Base-by-base conservation (phyloP, 2,888 invertebrate genomes). In the Euplexia lucipara region DNA sequence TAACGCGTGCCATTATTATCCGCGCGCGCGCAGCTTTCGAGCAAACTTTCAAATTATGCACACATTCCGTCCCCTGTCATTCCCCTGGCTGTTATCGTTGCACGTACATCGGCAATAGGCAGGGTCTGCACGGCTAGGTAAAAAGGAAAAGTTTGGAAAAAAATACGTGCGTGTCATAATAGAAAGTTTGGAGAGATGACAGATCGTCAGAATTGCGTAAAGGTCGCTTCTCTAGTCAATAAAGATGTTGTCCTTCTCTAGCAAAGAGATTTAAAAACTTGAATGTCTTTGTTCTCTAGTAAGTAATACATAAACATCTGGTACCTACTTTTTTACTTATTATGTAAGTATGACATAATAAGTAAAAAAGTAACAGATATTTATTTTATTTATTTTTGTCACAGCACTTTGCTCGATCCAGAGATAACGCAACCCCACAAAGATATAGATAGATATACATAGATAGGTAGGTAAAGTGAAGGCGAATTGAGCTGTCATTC, bases 41-140 rank as follows among this genome's bases (percentile, higher is more conserved):
- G 45, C 8, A 66, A 62, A 71, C 71, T 70, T 78, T 78, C 61
- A 70, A 65, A 70, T 65, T 60, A 71, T 58, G 68, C 51, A 58
- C 42, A 65, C 65, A 75, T 71, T 63, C 66, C 59, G 48, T 49
- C 53, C 30, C 51, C 60, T 64, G 75, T 70, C 63, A 53, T 60
- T 69, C 52, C 18, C 34, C 45, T 49, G 44, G 47, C 14, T 47
- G 44, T 63, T 62, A 74, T 69, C 70, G n/a, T 26, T 5, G 41
- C 74, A 73, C 57, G 70, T 63, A 26, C 45, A 75, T 67, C 71
- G 35, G 45, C 39, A 37, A 30, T 45, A 48, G 45, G 16, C 20
- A 73, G 75, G 75, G 73, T 9, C 71, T 45, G 20, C 62, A 53
- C 51, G 9, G 14, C 22, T 26, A 42, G 37, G 18, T 37, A 16